Conservation (phyloP, 2,888 invertebrate species). For the Eumerus sabulonum region DNA sequence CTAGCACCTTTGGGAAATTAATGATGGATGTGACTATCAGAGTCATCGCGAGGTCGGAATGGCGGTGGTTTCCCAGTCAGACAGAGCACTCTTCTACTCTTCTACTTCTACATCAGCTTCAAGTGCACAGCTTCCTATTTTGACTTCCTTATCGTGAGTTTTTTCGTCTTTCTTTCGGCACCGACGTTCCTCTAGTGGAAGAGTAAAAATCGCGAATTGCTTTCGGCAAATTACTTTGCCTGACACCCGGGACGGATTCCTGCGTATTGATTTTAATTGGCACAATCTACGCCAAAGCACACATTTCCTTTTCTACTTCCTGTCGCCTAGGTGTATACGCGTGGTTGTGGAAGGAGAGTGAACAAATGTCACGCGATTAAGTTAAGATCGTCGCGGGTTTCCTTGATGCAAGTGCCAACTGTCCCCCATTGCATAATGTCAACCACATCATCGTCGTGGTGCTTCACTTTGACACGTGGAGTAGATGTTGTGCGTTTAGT, state of each 20-base stretch:
- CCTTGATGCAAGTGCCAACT: no score
- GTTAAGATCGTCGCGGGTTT: not conserved
- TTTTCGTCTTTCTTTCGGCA: constrained; percentile 2
- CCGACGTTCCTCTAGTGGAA: not conserved
- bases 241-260: constrained; percentile 14
- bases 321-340: no score
- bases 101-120: no score
- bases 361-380: constrained; percentile 12
- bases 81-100: no score
- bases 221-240: constrained; percentile 35
- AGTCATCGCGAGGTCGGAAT: no score
- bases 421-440: no score
- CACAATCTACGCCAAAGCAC: constrained; percentile 45
- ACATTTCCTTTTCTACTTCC: constrained; percentile 8
- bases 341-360: not conserved
- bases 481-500: constrained; percentile 14
- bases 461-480: constrained; percentile 17
- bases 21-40: constrained; percentile 38
- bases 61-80: no score
- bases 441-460: not conserved
- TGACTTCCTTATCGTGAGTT: constrained; percentile 3
- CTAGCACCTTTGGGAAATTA: constrained; percentile 62
- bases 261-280: constrained; percentile 55
- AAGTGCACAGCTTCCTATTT: constrained; percentile 6
- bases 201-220: constrained; percentile 31